Evolutionary conservation across 2,797 vertebrate genomes (phyloP).

Genomic region (Scleropages formosus): DNA sequence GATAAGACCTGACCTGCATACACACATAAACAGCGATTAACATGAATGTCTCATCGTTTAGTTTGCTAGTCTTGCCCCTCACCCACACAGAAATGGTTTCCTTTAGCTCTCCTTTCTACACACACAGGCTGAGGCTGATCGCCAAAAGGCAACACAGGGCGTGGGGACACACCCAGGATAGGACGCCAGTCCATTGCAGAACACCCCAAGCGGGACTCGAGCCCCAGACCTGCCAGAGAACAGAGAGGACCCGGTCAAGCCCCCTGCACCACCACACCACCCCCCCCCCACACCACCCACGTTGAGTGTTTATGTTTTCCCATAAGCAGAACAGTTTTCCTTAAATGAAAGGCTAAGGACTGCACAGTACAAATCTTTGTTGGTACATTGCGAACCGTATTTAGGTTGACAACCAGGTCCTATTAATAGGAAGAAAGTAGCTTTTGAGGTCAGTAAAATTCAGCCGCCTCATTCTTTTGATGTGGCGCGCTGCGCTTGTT

Average conservation of each 20-base stretch:
- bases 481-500: constrained; percentile 54
- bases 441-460: constrained; percentile 64
- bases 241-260: no score
- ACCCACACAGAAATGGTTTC: neutral
- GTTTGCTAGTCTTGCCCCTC: neutral
- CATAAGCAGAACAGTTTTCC: neutral
- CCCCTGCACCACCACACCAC: no score
- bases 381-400: constrained; percentile 41
- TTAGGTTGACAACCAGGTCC: constrained; percentile 51
- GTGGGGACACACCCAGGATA: no score
- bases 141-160: no score
- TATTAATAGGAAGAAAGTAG: constrained; percentile 64
- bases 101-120: neutral
- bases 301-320: neutral
- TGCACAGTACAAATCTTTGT: constrained; percentile 1
- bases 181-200: no score
- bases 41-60: neutral
- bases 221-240: no score
- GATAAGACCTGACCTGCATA: no score
- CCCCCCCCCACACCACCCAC: no score
- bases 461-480: constrained; percentile 50
- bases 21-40: no score
- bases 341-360: constrained; percentile 8
- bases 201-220: no score
- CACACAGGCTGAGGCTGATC: no score